Conservation (phyloP, 2,113 vertebrate species). For the Sylvietta virens region DNA sequence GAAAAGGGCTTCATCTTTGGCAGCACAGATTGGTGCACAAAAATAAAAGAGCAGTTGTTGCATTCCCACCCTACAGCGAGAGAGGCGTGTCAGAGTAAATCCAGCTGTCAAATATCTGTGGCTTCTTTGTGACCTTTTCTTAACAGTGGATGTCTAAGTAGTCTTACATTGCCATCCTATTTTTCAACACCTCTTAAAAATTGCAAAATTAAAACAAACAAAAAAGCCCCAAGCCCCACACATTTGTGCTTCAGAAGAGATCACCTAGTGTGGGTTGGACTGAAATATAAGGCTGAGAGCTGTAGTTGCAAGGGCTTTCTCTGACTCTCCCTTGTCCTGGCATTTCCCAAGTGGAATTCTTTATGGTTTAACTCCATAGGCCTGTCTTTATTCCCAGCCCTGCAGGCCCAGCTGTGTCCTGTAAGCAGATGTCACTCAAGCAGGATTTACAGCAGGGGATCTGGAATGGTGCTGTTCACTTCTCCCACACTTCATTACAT, state of each 20-base stretch:
- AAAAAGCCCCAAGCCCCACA: not conserved
- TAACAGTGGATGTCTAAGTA: not conserved
- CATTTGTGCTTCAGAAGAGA: not conserved
- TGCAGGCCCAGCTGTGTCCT: not conserved
- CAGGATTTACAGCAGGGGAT: not conserved
- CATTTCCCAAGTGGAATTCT: not conserved
- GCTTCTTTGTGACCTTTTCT: not conserved
- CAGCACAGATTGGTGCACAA: not conserved
- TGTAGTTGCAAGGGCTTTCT: not conserved
- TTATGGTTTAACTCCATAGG: not conserved
- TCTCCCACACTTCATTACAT: accelerated
- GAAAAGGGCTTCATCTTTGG: not conserved
- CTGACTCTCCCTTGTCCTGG: not conserved
- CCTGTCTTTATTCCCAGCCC: not conserved
- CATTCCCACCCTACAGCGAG: not conserved
- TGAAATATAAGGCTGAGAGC: not conserved
- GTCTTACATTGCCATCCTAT: not conserved
- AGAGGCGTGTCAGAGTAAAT: not conserved
- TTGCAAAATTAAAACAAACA: not conserved
- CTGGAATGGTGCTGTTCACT: not conserved
- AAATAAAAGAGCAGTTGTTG: not conserved
- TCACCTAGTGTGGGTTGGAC: not conserved
- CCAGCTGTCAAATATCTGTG: not conserved
- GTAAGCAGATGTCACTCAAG: accelerated
- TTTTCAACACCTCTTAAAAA: not conserved